Conservation (phyloP, 2,888 invertebrate genomes). For the Cheilosia impressa region DNA sequence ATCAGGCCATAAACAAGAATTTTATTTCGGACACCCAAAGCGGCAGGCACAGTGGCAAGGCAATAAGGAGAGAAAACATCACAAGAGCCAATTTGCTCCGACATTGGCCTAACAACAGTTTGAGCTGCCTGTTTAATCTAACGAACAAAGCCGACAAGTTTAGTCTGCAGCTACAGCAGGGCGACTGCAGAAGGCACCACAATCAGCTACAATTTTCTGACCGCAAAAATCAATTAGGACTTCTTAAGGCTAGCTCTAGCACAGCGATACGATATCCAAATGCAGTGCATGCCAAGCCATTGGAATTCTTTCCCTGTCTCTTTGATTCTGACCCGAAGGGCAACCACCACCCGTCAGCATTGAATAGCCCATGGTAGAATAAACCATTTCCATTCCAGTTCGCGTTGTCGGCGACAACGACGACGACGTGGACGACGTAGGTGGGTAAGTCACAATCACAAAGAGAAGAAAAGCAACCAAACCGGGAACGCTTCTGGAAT, state of each 20-base stretch:
- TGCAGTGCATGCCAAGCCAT: slow-evolving; percentile 11
- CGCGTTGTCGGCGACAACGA: slow-evolving; percentile 10
- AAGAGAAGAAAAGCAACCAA: slow-evolving; percentile 38
- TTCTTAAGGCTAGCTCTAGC: slow-evolving; percentile 45
- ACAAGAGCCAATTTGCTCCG: slow-evolving; percentile 65
- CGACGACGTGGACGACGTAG: slow-evolving; percentile 38
- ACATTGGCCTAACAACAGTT: slow-evolving; percentile 65
- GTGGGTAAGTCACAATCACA: slow-evolving; percentile 52
- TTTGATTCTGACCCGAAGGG: slow-evolving; percentile 54
- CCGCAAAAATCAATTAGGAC: slow-evolving; percentile 74
- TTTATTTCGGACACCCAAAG: slow-evolving; percentile 73
- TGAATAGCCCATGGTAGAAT: slow-evolving; percentile 44
- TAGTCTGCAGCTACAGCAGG: slow-evolving; percentile 19
- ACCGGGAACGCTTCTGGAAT: slow-evolving; percentile 59
- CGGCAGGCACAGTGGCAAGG: slow-evolving; percentile 20
- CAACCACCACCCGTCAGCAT: slow-evolving; percentile 62
- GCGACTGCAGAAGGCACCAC: slow-evolving; percentile 35
- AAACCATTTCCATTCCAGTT: slow-evolving; percentile 41
- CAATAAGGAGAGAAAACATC: slow-evolving; percentile 34
- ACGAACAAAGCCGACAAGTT: slow-evolving; percentile 66
- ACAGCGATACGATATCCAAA: slow-evolving; percentile 36
- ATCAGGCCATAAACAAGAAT: slow-evolving; percentile 73
- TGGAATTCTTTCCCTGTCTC: slow-evolving; percentile 36
- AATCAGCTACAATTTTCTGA: slow-evolving; percentile 70
- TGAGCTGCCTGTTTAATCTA: slow-evolving; percentile 57